Evolutionary conservation across 2,113 vertebrate species (phyloP), one percentile per base, ranked within the genome.

Genomic region (Myxocyprinus asiaticus): DNA sequence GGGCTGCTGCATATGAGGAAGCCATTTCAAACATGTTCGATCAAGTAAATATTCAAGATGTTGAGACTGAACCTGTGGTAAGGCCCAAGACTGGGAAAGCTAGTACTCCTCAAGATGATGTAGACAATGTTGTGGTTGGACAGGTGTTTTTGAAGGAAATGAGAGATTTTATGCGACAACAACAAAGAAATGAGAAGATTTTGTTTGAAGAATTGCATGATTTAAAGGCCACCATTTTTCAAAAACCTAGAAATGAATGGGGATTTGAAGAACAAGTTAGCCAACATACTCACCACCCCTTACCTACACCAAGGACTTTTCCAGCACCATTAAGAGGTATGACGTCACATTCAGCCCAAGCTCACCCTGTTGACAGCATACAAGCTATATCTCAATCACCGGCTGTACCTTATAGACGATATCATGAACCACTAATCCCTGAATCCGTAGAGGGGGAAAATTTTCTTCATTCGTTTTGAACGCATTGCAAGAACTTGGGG

Each of bases 391-490:
- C 33, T 4, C 33, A 12, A n/a, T 4, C 6, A n/a, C 61, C 5
- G 9, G 10, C 10, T 10, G 4, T 11, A 5, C 4, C 12, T 7
- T 45, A 14, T 8, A n/a, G 63, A n/a, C 12, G 1, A 1, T 42
- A 65, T 65, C 43, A 65, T 65, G 63, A 45, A n/a, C 43, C 63
- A 8, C 14, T 3, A 45, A 65, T 65, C n/a, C 63, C 63, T 56
- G 53, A 56, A 3, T 56, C 14, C 6, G 12, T 56, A 5, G 53
- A 56, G 4, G 53, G 53, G 6, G 53, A 56, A 14, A 4, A 56
- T 14, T 14, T 56, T 56, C 9, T 56, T 56, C 2, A 6, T 56
- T 12, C 12, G 53, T 12, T 56, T 56, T 14, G 53, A 56, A 56
- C 12, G 53, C 4, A 55, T 55, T 55, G 51, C 51, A 12, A 55